A percentile compares a stretch with the other conserved stretches of the same genome.
phyloP scores from a whole-genome alignment of 1,140 invertebrate genomes.

The Leucophenga varia region DNA sequence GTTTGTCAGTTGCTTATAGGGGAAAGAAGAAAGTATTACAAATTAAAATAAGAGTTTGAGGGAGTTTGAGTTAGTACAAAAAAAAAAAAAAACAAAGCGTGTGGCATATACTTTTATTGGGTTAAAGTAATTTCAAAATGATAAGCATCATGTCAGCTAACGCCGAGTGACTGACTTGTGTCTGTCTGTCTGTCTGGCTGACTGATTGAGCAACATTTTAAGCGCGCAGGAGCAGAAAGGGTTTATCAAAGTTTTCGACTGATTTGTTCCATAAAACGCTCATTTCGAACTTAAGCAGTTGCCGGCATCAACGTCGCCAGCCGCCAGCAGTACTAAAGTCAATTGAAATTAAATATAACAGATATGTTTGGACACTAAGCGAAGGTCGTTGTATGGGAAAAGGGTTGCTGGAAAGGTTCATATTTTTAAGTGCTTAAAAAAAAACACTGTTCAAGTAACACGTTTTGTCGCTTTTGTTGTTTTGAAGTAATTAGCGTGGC shows the following conservation, averaged over 20 bases:
- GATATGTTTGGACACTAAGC: constrained; percentile 37
- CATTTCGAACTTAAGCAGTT: constrained; percentile 31
- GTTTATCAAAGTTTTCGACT: constrained; percentile 47
- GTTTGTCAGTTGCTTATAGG: constrained; percentile 29
- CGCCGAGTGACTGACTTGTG: not conserved
- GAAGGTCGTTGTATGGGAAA: not conserved
- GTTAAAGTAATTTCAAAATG: constrained; percentile 55
- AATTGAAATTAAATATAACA: constrained; percentile 54
- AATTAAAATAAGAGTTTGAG: no score
- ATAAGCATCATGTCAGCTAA: constrained; percentile 44
- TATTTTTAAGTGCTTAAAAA: no score
- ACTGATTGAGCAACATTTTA: constrained; percentile 5
- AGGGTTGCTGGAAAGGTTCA: not conserved
- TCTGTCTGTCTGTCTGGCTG: not conserved
- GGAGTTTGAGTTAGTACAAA: no score
- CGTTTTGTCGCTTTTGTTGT: no score
- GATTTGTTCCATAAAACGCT: constrained; percentile 52
- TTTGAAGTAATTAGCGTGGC: no score
- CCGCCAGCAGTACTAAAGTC: constrained; percentile 48
- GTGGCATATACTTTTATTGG: no score
- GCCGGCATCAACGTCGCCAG: constrained; percentile 26
- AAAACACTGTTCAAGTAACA: no score
- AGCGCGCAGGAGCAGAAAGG: constrained; percentile 1
- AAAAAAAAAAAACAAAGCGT: no score
- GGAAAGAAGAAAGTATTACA: no score